Percentiles rank a stretch among this genome's conserved stretches.
These are phyloP conservation scores for Stictonetta naevosa DNA, from an alignment of 2,113 vertebrate species.

Conservation along the genomic window DNA sequence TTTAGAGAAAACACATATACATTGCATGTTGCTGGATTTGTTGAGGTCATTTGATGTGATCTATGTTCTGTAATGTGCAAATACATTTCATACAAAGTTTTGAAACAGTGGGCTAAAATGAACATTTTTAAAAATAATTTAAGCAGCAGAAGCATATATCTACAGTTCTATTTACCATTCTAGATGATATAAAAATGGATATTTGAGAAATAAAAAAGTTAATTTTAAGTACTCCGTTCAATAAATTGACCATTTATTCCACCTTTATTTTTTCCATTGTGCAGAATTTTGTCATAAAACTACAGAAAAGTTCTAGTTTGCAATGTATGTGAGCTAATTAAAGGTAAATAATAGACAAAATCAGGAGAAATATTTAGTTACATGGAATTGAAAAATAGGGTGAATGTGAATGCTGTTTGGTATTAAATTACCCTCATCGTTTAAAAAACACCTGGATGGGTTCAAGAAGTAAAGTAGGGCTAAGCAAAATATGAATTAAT, in stretches of 20 bases:
- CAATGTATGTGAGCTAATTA: constrained; percentile 52
- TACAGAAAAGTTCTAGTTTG: not conserved
- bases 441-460: constrained; percentile 75
- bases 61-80: constrained; percentile 35
- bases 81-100: constrained; percentile 3
- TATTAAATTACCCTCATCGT: constrained; percentile 63
- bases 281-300: constrained; percentile 44
- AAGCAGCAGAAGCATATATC: constrained; percentile 5
- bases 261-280: constrained; percentile 8
- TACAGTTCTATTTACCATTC: not conserved
- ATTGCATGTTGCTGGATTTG: constrained; percentile 46
- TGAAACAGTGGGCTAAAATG: constrained; percentile 52
- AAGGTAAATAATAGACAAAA: constrained; percentile 71
- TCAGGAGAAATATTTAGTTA: constrained; percentile 46
- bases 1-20: constrained; percentile 20
- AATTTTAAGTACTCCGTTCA: constrained; percentile 30
- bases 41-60: constrained; percentile 55
- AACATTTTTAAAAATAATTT: constrained; percentile 66
- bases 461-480: constrained; percentile 69
- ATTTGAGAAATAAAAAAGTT: constrained; percentile 25
- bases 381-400: constrained; percentile 45
- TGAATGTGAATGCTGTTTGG: constrained; percentile 32
- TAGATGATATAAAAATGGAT: constrained; percentile 25
- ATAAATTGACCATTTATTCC: not conserved
- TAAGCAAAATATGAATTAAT: constrained; percentile 80